phyloP scores from a whole-genome alignment of 2,888 invertebrate species.

The Acrobeloides nanus region DNA sequence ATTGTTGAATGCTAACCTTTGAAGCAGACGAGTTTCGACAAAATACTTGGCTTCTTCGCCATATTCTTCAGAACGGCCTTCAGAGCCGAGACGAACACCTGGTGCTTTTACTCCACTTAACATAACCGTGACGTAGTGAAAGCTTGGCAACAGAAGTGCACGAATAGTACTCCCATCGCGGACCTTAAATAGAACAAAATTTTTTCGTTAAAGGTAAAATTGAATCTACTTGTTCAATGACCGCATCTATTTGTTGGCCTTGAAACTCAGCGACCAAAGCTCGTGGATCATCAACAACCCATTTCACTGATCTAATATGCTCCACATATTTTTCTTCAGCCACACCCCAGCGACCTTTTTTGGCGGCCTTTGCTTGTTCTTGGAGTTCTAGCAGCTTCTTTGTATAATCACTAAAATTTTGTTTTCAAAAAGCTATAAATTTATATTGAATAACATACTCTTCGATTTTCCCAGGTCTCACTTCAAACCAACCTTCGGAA shows the following conservation, averaged over 20 bases:
- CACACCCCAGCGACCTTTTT: constrained; percentile 70
- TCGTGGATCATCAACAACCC: constrained; percentile 77
- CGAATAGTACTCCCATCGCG: constrained; percentile 86
- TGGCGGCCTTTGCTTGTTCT: constrained; percentile 76
- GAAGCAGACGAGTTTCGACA: constrained; percentile 80
- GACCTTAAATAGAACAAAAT: constrained; percentile 23
- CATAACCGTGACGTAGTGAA: constrained; percentile 84
- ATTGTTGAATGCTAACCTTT: no score
- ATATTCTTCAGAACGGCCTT: constrained; percentile 61
- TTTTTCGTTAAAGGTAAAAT: not conserved
- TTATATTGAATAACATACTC: constrained; percentile 30
- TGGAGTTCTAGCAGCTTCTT: constrained; percentile 71
- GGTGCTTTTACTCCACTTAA: constrained; percentile 72
- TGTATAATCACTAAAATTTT: constrained; percentile 54
- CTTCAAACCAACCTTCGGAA: constrained; percentile 78
- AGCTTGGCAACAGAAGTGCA: constrained; percentile 80
- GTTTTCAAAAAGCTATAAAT: not conserved
- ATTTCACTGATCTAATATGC: constrained; percentile 77
- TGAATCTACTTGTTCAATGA: constrained; percentile 97
- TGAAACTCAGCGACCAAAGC: constrained; percentile 75
- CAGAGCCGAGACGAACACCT: constrained; percentile 23
- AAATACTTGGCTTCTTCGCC: constrained; percentile 88
- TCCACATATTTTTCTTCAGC: constrained; percentile 27
- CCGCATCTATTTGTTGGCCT: constrained; percentile 74
- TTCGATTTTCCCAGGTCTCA: constrained; percentile 58